A percentile compares a stretch with the other conserved stretches of the same genome.
These are phyloP conservation scores for Aethes cnicana DNA, from an alignment of 2,888 invertebrate genomes.

Conservation along the genomic window DNA sequence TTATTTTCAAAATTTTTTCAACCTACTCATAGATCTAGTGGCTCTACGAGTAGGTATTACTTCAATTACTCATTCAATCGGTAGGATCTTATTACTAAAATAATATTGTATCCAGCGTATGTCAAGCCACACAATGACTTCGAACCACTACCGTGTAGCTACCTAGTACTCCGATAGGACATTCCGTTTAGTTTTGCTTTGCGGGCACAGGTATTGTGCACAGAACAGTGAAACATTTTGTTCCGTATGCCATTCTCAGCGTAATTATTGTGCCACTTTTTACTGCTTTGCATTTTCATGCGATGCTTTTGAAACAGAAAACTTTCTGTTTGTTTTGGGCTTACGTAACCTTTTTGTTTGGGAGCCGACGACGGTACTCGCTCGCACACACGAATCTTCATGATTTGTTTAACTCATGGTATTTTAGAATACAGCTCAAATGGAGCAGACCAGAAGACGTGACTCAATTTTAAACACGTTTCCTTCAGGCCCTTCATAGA, in stretches of 20 bases:
- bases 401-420: constrained; percentile 11
- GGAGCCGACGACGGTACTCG: constrained; percentile 2
- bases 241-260: constrained; percentile 7
- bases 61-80: too few relatives aligned
- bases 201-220: constrained; percentile 4
- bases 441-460: constrained; percentile 6
- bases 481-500: too few relatives aligned
- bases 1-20: too few relatives aligned
- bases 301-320: constrained; percentile 23
- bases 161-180: too few relatives aligned
- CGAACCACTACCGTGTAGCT: too few relatives aligned
- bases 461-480: constrained; percentile 14
- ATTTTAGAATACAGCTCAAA: constrained; percentile 8
- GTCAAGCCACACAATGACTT: too few relatives aligned
- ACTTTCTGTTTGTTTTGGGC: constrained; percentile 25
- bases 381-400: constrained; percentile 14
- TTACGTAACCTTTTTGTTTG: constrained; percentile 22
- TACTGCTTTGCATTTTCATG: constrained; percentile 23
- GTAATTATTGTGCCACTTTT: constrained; percentile 25
- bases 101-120: too few relatives aligned
- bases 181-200: not conserved
- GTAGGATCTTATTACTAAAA: too few relatives aligned
- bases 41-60: too few relatives aligned
- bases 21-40: too few relatives aligned
- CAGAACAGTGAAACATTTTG: constrained; percentile 4